phyloP scores from a whole-genome alignment of 1,140 invertebrate genomes.

The Subanguina moxae region DNA sequence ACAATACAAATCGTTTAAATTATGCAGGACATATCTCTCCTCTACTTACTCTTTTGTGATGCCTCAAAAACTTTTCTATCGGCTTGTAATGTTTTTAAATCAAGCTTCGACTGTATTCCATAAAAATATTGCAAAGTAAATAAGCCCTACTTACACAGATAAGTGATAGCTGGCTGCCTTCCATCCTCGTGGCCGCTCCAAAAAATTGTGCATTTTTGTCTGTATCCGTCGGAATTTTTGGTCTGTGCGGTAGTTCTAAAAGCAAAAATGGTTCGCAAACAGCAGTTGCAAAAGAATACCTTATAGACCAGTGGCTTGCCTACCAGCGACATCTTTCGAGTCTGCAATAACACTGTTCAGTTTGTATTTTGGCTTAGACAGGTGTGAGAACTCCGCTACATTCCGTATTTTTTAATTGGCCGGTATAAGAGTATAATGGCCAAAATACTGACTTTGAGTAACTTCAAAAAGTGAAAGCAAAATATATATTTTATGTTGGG shows the following conservation, averaged over 20 bases:
- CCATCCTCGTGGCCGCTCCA: constrained; percentile 35
- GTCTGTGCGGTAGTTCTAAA: constrained; percentile 33
- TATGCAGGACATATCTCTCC: too few relatives aligned
- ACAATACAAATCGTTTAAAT: too few relatives aligned
- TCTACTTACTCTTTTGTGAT: too few relatives aligned
- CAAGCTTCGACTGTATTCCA: too few relatives aligned
- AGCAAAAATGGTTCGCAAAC: too few relatives aligned
- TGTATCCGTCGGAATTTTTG: constrained; percentile 34
- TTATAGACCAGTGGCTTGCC: constrained; percentile 38
- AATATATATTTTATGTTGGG: not conserved
- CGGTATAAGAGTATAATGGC: too few relatives aligned
- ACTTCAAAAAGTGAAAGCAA: not conserved
- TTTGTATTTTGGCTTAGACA: not conserved
- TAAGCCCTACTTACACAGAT: constrained; percentile 41
- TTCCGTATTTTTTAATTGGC: too few relatives aligned
- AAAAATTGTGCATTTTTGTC: constrained; percentile 38
- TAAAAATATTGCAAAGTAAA: too few relatives aligned
- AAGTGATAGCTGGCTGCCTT: constrained; percentile 39
- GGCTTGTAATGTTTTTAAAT: too few relatives aligned
- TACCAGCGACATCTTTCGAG: constrained; percentile 39
- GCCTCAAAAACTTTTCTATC: too few relatives aligned
- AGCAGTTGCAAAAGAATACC: too few relatives aligned
- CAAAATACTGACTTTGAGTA: not conserved
- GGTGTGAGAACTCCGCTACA: not conserved
- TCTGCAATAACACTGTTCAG: constrained; percentile 6